Percentiles rank a stretch among this genome's conserved stretches.
These are phyloP conservation scores for Phortica magna DNA, from an alignment of 2,888 invertebrate genomes.

Conservation along the genomic window DNA sequence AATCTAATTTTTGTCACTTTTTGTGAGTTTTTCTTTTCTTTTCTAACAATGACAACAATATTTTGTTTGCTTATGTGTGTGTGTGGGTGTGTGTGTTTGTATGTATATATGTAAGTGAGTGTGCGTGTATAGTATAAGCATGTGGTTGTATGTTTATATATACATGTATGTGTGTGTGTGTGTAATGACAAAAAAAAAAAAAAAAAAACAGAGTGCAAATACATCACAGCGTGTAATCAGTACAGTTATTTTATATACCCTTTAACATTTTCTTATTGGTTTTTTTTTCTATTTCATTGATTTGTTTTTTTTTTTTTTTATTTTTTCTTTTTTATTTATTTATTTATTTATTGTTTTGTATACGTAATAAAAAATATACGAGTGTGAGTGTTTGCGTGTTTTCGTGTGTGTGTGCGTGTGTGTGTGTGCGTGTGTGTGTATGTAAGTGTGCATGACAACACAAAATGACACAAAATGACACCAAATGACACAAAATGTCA, in stretches of 20 bases:
- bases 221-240: constrained; percentile 78
- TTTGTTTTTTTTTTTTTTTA: neutral
- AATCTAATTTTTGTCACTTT: constrained; percentile 41
- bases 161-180: constrained; percentile 16
- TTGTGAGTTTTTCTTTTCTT: constrained; percentile 36
- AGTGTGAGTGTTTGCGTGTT: neutral
- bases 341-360: too few species aligned
- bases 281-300: neutral
- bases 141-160: neutral
- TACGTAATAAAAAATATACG: neutral
- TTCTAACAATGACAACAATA: constrained; percentile 51
- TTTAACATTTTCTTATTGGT: too few species aligned
- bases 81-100: neutral
- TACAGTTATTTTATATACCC: constrained; percentile 70
- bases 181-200: constrained; percentile 51
- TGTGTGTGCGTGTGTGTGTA: neutral
- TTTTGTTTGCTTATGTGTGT: neutral
- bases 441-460: neutral
- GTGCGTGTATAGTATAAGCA: neutral
- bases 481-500: too few species aligned
- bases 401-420: neutral
- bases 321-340: neutral
- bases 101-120: neutral
- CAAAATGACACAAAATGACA: too few species aligned
- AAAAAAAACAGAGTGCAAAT: constrained; percentile 61